Evolutionary conservation across 23 tunicate species (phyloP).

Genomic region (Phallusia fumigata): DNA sequence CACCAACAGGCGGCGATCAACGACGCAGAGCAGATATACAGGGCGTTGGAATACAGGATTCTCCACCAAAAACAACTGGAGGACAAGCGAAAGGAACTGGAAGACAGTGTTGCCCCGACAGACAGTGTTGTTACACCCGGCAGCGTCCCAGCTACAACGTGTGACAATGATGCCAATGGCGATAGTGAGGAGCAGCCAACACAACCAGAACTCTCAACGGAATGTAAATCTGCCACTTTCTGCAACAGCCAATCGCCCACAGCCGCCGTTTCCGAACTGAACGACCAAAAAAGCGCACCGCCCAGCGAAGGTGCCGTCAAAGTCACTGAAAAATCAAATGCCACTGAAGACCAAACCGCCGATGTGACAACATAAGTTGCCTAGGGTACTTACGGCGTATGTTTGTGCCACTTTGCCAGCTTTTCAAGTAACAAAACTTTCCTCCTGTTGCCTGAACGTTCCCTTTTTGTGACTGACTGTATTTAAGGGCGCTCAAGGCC

Average conservation of each 20-base stretch:
- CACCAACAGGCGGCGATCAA: conserved; percentile 62
- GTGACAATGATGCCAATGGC: not conserved
- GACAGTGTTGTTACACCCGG: not conserved
- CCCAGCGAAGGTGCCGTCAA: too few relatives aligned
- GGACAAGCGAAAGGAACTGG: conserved; percentile 39
- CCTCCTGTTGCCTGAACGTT: not conserved
- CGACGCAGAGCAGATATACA: conserved; percentile 84
- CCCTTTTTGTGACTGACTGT: not conserved
- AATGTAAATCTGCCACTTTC: too few relatives aligned
- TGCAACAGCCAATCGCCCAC: too few relatives aligned
- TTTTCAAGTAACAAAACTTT: too few relatives aligned
- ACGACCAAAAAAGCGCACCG: too few relatives aligned
- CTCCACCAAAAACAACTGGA: conserved; percentile 77
- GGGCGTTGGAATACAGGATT: conserved; percentile 86
- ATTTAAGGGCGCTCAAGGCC: not conserved
- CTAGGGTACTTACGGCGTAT: not conserved
- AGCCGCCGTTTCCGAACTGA: too few relatives aligned
- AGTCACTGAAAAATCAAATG: not conserved
- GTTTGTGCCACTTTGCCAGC: too few relatives aligned
- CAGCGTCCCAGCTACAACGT: too few relatives aligned
- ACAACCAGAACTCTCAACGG: too few relatives aligned
- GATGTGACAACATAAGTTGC: conserved; percentile 1
- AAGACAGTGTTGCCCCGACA: not conserved
- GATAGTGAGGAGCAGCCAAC: not conserved
- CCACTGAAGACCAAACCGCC: not conserved